Base-by-base conservation (phyloP, 2,888 invertebrate genomes). In the Andrena camellia region DNA sequence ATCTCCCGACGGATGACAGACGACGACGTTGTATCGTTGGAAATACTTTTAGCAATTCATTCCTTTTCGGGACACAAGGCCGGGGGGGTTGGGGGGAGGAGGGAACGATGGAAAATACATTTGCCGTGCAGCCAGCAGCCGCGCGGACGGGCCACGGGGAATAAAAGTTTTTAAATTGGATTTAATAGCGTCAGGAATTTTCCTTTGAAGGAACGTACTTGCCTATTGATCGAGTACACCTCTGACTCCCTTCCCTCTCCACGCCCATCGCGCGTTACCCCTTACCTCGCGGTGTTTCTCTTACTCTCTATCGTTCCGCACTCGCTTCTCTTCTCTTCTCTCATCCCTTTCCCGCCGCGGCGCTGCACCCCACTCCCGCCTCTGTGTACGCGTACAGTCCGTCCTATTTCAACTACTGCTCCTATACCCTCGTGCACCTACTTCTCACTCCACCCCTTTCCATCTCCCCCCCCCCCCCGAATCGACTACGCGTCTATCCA, bases 151-250 rank as follows among this genome's bases (percentile, higher is more conserved):
- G 23, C 70, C 76, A 59, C 60, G 77, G 84, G 70, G 86, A 86
- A 92, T 90, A 91, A 92, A 94, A 93, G 91, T 93, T 93, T 91
- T 92, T 90, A 93, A 93, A 93, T 93, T 93, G 92, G 91, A 93
- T 93, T 93, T 93, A 93, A 93, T 93, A 93, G 93, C 92, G 89
- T 91, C 89, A 92, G 91, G 92, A 93, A 93, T 93, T 93, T 93
- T 93, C 91, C 91, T 93, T 93, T 93, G 92, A 93, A 90, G 91
- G 90, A 91, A 90, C 89, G 86, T 88, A 88, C 90, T 87, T 89
- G 89, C 85, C 89, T 93, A 92, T 93, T 90, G 92, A 93, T 93
- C 91, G 91, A 88, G 83, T 85, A 75, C 77, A 78, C 74, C 72
- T 82, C 84, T 80, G 74, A 69, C 70, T 35, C 68, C 81, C 54